Percentiles rank a stretch among this genome's conserved stretches.
Evolutionary conservation across 2,888 invertebrate genomes (phyloP).

Genomic region (Dasypolia templi): DNA sequence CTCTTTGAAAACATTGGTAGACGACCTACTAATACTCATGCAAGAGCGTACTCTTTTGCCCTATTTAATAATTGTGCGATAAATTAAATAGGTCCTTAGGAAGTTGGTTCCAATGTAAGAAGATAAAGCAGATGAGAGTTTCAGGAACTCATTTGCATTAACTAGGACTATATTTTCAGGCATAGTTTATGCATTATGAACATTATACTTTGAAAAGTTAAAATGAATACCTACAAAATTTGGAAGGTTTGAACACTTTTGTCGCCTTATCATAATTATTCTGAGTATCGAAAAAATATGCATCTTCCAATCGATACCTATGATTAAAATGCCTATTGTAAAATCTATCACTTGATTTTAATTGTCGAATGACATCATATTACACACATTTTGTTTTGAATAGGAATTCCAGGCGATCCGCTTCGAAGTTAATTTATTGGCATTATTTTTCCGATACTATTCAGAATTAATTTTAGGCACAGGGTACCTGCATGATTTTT

Average conservation of each 20-base stretch:
- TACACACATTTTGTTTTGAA: slow-evolving; percentile 34
- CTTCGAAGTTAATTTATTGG: neutral
- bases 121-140: neutral
- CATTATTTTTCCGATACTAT: neutral
- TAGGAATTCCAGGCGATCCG: slow-evolving; percentile 20
- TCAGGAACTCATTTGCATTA: neutral
- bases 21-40: slow-evolving; percentile 23
- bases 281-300: neutral
- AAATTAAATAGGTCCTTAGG: slow-evolving; percentile 15
- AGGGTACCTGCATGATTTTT: neutral
- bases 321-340: neutral
- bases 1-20: slow-evolving; percentile 63
- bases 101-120: neutral
- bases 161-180: neutral
- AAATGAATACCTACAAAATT: neutral
- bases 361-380: slow-evolving; percentile 1
- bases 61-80: slow-evolving; percentile 24
- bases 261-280: neutral
- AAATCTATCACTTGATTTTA: slow-evolving; percentile 2
- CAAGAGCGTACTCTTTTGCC: slow-evolving; percentile 16
- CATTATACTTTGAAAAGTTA: neutral
- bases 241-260: no score
- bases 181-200: neutral
- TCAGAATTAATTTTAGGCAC: neutral
- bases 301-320: neutral